Conservation (phyloP, 2,113 vertebrate genomes). For the Trematomus loennbergii region DNA sequence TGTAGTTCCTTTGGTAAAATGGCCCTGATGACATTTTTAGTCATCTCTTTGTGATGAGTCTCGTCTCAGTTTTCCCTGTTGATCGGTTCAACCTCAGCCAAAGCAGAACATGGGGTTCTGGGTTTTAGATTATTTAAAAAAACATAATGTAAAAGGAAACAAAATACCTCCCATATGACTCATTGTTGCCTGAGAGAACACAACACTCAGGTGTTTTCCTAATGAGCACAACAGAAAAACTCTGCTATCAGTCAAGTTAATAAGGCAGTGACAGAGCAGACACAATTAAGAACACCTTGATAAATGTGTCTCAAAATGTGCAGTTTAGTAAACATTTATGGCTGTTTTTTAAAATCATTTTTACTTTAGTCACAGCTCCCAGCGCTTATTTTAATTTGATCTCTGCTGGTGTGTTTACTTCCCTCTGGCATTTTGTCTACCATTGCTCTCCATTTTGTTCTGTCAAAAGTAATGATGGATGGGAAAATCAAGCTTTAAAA, state of each 20-base stretch:
- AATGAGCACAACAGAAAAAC: conserved; percentile 8
- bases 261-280: conserved; percentile 17
- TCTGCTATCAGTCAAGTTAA: conserved; percentile 27
- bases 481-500: too few species aligned
- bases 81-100: not conserved
- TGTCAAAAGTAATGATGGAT: too few species aligned
- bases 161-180: conserved; percentile 27
- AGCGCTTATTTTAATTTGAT: too few species aligned
- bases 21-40: not conserved
- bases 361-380: too few species aligned
- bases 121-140: not conserved
- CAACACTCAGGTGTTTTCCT: conserved; percentile 20
- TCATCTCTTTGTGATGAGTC: not conserved
- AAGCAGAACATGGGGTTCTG: not conserved
- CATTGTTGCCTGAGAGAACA: conserved; percentile 7
- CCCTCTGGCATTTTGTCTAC: too few species aligned
- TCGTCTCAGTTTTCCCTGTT: conserved; percentile 5
- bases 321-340: not conserved
- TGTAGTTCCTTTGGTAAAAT: not conserved
- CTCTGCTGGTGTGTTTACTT: too few species aligned
- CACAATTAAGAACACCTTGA: not conserved
- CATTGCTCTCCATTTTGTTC: too few species aligned
- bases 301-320: not conserved
- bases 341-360: not conserved
- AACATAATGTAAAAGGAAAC: not conserved